Percentiles rank a stretch among this genome's conserved stretches.
Conservation (phyloP, 2,113 vertebrate species). For the Coreoperca whiteheadi region DNA sequence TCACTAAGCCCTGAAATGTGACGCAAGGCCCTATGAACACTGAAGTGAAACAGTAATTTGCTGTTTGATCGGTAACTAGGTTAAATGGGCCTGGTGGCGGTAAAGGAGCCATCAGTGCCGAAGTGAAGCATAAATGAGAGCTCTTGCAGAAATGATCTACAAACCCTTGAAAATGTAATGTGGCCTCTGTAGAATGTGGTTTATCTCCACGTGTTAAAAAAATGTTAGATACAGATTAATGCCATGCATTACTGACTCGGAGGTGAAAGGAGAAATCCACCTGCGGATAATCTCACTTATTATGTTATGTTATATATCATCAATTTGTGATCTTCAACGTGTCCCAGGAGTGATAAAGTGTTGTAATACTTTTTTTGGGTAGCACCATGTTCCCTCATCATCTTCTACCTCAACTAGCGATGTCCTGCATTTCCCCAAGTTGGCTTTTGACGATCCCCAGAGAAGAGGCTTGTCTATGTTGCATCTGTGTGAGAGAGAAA, state of each 20-base stretch:
- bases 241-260: constrained; percentile 35
- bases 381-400: constrained; percentile 19
- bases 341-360: constrained; percentile 43
- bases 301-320: constrained; percentile 39
- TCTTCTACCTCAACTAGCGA: constrained; percentile 23
- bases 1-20: constrained; percentile 39
- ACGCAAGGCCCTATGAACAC: constrained; percentile 40
- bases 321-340: constrained; percentile 30
- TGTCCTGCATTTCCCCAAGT: constrained; percentile 42
- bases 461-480: constrained; percentile 21
- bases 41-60: constrained; percentile 69
- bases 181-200: constrained; percentile 30
- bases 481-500: constrained; percentile 12
- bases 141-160: constrained; percentile 69
- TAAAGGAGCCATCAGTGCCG: constrained; percentile 73
- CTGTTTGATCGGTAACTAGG: constrained; percentile 67
- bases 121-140: constrained; percentile 61
- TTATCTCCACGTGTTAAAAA: constrained; percentile 39
- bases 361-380: constrained; percentile 26
- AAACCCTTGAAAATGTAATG: constrained; percentile 54
- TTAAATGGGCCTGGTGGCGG: constrained; percentile 66
- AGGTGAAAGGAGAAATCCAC: constrained; percentile 44
- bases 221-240: constrained; percentile 42
- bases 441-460: constrained; percentile 32
- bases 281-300: constrained; percentile 24